Evolutionary conservation across 2,888 invertebrate species (phyloP), one percentile per base, ranked within the genome.

Genomic region (Malthinus seriepunctatus): DNA sequence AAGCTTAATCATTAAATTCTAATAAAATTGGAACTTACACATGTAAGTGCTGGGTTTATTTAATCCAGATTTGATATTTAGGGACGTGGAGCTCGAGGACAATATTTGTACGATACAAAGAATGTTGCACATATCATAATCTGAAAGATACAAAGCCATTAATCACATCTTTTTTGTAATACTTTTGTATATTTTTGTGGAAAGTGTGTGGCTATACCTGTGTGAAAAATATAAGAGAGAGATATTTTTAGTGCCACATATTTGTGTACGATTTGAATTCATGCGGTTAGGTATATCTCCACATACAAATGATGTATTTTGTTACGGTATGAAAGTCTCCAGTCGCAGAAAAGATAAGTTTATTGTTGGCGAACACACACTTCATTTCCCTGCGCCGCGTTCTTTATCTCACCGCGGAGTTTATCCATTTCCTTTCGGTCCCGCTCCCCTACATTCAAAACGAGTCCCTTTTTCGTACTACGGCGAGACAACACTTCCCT

Each of bases 261-360:
- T 69, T 69, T 69, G 67, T 66, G 67, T 60, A 65, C 72, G 70
- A 73, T 75, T 73, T 70, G 73, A 73, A 75, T 75, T 74, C 73
- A 73, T 72, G 70, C 73, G 70, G 71, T 73, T 71, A 71, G 72
- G 73, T 74, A 73, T 75, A 74, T 76, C 73, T 74, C 71, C 73
- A 76, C 75, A 76, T 76, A 76, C 76, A 77, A 77, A 77, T 76
- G 76, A 77, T 76, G 75, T 76, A 76, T 76, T 76, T 76, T 73
- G 73, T 73, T 68, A 56, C 70, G 69, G 70, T 68, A 69, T 72
- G 71, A 71, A 73, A 73, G 73, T 75, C 73, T 73, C 73, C 73
- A 75, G 71, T 75, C 73, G 73, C 71, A 74, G 75, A 76, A 76
- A 74, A 76, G 77, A 77, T 76, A 77, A 77, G 76, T 77, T 75